These are phyloP conservation scores for Champsocephalus esox DNA, from an alignment of 2,797 vertebrate species.

Conservation along the genomic window DNA sequence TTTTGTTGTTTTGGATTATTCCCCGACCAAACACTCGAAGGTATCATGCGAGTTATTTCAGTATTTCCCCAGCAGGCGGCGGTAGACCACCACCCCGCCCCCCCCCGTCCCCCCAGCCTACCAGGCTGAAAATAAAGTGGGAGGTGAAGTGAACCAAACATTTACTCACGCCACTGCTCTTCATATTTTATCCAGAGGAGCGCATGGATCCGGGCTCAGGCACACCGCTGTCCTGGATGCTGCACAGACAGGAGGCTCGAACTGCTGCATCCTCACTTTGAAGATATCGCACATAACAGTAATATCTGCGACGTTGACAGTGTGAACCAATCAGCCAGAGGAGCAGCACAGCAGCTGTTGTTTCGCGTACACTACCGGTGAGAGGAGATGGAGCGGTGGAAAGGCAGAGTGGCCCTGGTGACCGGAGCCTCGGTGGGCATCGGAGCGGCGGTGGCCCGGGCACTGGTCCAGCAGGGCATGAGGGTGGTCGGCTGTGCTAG, in stretches of 20 bases:
- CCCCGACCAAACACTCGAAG: neutral
- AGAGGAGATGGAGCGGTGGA: conserved; percentile 92
- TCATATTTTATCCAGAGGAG: conserved; percentile 76
- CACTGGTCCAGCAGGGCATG: conserved; percentile 94
- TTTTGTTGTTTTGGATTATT: neutral
- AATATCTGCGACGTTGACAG: neutral
- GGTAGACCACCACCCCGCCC: neutral
- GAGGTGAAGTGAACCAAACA: conserved; percentile 70
- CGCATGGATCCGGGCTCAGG: conserved; percentile 70
- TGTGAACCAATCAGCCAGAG: neutral
- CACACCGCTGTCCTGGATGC: conserved; percentile 68
- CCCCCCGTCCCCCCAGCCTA: neutral
- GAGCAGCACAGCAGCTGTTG: conserved; percentile 14
- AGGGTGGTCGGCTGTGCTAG: conserved; percentile 94
- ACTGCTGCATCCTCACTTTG: conserved; percentile 36
- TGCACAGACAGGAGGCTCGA: conserved; percentile 38
- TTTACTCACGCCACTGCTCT: conserved; percentile 43
- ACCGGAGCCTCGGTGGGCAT: conserved; percentile 95
- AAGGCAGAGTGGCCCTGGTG: conserved; percentile 92
- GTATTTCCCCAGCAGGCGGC: conserved; percentile 47
- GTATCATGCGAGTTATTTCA: neutral
- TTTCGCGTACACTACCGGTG: conserved; percentile 22
- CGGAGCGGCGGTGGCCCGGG: conserved; percentile 92
- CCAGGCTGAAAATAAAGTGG: conserved; percentile 57
- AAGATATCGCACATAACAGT: neutral